Evolutionary conservation across 1,140 invertebrate species (phyloP), one percentile per base, ranked within the genome.

Genomic region (Battus philenor): DNA sequence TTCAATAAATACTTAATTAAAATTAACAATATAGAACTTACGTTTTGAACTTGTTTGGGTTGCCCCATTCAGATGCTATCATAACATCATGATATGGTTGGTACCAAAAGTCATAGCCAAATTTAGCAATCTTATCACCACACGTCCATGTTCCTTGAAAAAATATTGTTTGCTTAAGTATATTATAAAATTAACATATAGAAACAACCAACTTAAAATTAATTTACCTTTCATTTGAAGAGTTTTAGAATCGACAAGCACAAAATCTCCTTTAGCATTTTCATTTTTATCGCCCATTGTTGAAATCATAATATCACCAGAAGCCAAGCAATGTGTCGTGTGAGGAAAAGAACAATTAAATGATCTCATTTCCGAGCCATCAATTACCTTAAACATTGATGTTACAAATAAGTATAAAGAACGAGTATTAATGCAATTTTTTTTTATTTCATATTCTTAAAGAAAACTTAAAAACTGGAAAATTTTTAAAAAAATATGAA

Each of bases 241-340:
- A 22, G 91, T 92, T 50, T 94, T 87, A 6, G 91, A 90, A 76
- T 99, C 95, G 44, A 99, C 87, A n/a, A 97, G 86, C 12, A 98
- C 79, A 75, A 98, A 99, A 53, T 96, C 92, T 8, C 96, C 96
- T 86, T 91, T 89, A 38, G 91, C 93, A 59, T 97, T 90, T 26
- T 93, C 95, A 4, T 93, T 74, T 1, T 87, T 88, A 82, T 96
- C 94, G 3, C 97, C 98, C 90, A 98, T 91, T 3, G 92, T 93
- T 3, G 96, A 98, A 60, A 99, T 97, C 92, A 99, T 97, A 26
- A 99, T 92, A 59, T 98, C 92, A 0, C 97, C 97, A 49, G 87
- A 91, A 6, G 95, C 92, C 22, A 98, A 86, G 78, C 98, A 99
- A 79, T 99, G 98, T 3, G 93, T 88, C 0, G 98, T 98, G 65